Evolutionary conservation across 2,113 vertebrate genomes (phyloP).

Genomic region (Megaceryle maxima): DNA sequence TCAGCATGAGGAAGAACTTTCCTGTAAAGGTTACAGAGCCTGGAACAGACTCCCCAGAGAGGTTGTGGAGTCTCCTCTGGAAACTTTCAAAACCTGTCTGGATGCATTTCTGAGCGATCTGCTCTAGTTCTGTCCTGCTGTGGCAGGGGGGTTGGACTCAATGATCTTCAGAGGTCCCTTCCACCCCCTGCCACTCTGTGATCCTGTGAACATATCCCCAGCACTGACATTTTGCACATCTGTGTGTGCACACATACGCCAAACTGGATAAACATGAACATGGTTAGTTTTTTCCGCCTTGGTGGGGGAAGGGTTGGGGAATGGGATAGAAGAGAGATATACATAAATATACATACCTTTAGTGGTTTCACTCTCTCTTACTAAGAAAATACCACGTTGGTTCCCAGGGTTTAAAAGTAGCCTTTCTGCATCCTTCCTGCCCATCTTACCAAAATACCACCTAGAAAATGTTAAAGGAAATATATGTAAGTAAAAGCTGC

Average conservation of each 20-base stretch:
- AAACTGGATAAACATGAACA: background rate
- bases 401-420: conserved; percentile 94
- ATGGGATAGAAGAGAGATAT: background rate
- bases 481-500: background rate
- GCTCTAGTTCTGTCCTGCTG: too few relatives aligned
- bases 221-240: background rate
- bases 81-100: too few relatives aligned
- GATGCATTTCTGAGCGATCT: too few relatives aligned
- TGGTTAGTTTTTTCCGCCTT: background rate
- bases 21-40: too few relatives aligned
- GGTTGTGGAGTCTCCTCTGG: too few relatives aligned
- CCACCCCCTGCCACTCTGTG: too few relatives aligned
- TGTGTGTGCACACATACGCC: accelerated
- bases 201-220: background rate
- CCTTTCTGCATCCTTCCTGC: conserved; percentile 96
- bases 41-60: too few relatives aligned
- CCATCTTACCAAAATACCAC: conserved; percentile 99
- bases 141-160: too few relatives aligned
- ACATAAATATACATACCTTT: conserved; percentile 85
- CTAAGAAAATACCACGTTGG: conserved; percentile 92
- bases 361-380: conserved; percentile 97
- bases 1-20: too few relatives aligned
- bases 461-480: conserved; percentile 71
- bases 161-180: too few relatives aligned
- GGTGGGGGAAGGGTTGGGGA: background rate